Evolutionary conservation across 2,888 invertebrate species (phyloP).

Genomic region (Schizotus pectinicornis): DNA sequence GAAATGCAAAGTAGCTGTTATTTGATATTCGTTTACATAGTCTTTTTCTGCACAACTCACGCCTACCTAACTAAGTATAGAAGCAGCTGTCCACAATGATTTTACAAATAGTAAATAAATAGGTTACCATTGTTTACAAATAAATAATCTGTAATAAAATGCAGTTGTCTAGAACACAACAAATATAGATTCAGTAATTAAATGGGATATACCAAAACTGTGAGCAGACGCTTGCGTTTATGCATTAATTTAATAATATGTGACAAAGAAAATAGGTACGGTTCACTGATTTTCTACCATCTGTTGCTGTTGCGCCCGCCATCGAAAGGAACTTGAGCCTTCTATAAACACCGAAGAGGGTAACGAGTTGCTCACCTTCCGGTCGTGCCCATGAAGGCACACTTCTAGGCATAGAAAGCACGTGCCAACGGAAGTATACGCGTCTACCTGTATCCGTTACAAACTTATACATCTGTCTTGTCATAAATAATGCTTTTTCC

Average conservation of each 20-base stretch:
- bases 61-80: too few relatives aligned
- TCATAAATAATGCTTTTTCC: too few relatives aligned
- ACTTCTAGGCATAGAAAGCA: conserved; percentile 34
- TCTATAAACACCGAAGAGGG: not conserved
- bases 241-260: too few relatives aligned
- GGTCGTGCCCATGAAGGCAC: not conserved
- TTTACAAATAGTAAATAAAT: not conserved
- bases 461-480: not conserved
- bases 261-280: not conserved
- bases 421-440: conserved; percentile 48
- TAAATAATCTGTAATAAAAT: too few relatives aligned
- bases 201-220: too few relatives aligned
- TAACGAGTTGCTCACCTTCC: not conserved
- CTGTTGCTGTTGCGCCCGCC: conserved; percentile 13
- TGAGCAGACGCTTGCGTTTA: too few relatives aligned
- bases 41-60: too few relatives aligned
- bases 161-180: too few relatives aligned
- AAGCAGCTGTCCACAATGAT: not conserved
- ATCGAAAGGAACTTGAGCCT: conserved; percentile 13
- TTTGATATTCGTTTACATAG: too few relatives aligned
- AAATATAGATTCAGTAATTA: too few relatives aligned
- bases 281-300: conserved; percentile 24
- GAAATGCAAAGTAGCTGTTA: too few relatives aligned
- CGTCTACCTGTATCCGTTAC: conserved; percentile 25
- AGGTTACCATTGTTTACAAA: not conserved